Conservation (phyloP, 2,888 invertebrate genomes). For the Eristalis intricaria region DNA sequence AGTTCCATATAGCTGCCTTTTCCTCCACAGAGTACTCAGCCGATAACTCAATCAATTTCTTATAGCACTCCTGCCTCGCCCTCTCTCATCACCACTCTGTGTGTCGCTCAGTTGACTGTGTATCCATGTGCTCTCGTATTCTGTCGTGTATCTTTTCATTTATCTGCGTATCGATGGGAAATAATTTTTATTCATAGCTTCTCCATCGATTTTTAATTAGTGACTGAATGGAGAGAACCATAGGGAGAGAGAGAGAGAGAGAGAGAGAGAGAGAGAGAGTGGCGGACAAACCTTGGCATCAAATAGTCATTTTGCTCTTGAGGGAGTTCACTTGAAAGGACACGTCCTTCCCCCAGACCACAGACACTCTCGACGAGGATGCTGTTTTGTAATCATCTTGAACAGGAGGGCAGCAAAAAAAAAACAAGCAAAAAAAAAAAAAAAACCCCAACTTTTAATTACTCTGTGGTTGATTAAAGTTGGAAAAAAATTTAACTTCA, state of each 20-base stretch:
- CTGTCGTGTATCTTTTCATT: conserved; percentile 16
- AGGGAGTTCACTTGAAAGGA: background rate
- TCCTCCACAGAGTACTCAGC: background rate
- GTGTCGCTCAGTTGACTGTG: background rate
- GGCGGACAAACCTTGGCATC: background rate
- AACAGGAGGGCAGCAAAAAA: background rate
- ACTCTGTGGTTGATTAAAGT: conserved; percentile 50
- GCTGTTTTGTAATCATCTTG: conserved; percentile 11
- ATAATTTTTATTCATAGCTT: conserved; percentile 26
- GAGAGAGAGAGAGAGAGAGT: background rate
- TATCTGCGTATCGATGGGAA: conserved; percentile 4
- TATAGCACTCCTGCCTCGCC: conserved; percentile 14
- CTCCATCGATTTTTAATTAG: conserved; percentile 57
- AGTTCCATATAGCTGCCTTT: conserved; percentile 13
- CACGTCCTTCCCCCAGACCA: background rate
- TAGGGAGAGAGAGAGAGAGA: no score
- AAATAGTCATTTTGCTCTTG: conserved; percentile 21
- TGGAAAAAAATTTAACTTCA: conserved; percentile 11
- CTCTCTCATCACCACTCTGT: background rate
- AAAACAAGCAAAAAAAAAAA: background rate
- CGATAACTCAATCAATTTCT: conserved; percentile 61
- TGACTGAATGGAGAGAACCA: no score
- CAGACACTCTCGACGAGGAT: background rate
- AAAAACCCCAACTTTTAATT: conserved; percentile 60
- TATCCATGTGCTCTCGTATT: background rate